Percentiles rank a stretch among this genome's conserved stretches.
Conservation (phyloP, 2,888 invertebrate genomes). For the Tortricodes alternella region DNA sequence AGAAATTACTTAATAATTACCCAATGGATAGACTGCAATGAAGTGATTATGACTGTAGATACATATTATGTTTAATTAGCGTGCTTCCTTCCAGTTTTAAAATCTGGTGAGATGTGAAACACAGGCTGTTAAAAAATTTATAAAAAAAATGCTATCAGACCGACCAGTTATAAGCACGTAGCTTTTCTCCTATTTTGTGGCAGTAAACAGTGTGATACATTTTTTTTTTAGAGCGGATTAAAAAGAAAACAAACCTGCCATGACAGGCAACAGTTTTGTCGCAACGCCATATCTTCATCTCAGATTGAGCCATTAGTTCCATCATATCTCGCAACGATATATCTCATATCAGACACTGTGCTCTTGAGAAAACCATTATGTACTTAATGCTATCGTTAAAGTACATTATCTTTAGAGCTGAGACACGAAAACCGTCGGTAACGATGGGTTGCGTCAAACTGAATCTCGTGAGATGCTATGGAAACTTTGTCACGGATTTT, state of each 20-base stretch:
- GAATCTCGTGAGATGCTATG: conserved; percentile 35
- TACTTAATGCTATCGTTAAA: conserved; percentile 32
- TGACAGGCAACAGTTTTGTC: conserved; percentile 9
- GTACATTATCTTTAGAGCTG: conserved; percentile 26
- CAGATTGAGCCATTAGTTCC: conserved; percentile 30
- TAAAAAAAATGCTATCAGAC: no score
- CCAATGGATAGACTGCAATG: no score
- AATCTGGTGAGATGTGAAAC: no score
- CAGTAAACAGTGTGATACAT: no score
- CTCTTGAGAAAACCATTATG: conserved; percentile 32
- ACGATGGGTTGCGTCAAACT: conserved; percentile 21
- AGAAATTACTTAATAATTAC: no score
- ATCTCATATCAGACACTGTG: conserved; percentile 23
- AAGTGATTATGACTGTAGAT: no score
- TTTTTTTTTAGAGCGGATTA: no score
- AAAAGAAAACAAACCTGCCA: no score
- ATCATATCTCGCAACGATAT: conserved; percentile 28
- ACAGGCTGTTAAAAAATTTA: background rate
- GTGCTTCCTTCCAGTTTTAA: no score
- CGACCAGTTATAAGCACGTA: no score
- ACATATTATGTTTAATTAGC: no score
- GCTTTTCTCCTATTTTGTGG: no score
- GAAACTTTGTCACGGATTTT: conserved; percentile 37
- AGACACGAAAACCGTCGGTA: conserved; percentile 29
- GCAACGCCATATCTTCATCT: conserved; percentile 23